Evolutionary conservation across 2,113 vertebrate species (phyloP).

Genomic region (Labeo catla): DNA sequence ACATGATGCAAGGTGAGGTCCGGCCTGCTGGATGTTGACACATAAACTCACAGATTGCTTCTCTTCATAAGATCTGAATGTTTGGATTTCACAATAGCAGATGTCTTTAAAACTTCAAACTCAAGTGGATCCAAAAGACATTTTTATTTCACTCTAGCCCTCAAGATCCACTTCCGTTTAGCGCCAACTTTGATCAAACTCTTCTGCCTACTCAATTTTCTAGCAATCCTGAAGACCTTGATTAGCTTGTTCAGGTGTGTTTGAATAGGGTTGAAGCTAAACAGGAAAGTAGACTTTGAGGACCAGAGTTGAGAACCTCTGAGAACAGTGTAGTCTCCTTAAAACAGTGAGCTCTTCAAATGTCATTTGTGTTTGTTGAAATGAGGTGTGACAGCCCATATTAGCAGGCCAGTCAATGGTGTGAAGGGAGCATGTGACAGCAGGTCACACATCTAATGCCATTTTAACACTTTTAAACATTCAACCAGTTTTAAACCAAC

Average conservation of each 20-base stretch:
- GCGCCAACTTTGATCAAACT: too few relatives aligned
- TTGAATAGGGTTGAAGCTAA: too few relatives aligned
- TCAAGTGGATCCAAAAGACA: not conserved
- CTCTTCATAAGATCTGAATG: not conserved
- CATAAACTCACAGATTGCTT: not conserved
- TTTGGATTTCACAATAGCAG: not conserved
- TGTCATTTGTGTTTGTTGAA: slow-evolving; percentile 33
- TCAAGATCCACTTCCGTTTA: too few relatives aligned
- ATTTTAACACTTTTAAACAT: not conserved
- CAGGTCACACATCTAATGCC: not conserved
- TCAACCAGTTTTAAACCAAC: not conserved
- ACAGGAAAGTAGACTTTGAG: too few relatives aligned
- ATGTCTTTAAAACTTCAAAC: not conserved
- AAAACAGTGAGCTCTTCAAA: not conserved
- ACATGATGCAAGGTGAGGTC: slow-evolving; percentile 93
- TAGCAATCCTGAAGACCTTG: too few relatives aligned
- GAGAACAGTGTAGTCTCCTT: not conserved
- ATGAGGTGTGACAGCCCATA: not conserved
- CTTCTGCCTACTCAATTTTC: too few relatives aligned
- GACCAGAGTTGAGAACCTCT: too few relatives aligned
- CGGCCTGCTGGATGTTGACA: not conserved
- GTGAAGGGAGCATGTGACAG: slow-evolving; percentile 3
- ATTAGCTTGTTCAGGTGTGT: too few relatives aligned
- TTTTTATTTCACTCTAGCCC: not conserved
- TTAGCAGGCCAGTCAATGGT: not conserved